Base-by-base conservation (phyloP, 2,888 invertebrate species). In the Drosophila antonietae region DNA sequence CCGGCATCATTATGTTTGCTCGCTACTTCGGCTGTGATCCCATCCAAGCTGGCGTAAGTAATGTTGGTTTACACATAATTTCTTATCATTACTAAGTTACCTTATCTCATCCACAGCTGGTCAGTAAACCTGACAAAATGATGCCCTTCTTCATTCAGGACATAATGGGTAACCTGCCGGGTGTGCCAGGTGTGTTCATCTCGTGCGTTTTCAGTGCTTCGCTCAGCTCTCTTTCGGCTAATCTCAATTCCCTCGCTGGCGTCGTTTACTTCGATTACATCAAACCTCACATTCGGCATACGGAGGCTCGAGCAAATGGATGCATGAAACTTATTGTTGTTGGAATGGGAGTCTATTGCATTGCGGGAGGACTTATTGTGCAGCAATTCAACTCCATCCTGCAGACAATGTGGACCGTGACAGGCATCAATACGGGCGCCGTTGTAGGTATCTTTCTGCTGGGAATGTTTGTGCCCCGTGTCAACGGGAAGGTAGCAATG, bases 391-490 rank as follows among this genome's bases (percentile, higher is more conserved):
- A 93, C 35, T 93, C 94, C 3, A 93, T 95, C 15, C 71, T 95
- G 35, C 94, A 94, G 91, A 91, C 93, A 3, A 88, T 93, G 10
- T 84, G 93, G 49, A 93, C 93, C 2, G 91, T 93, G 8, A 91
- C 93, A 49, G 94, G 94, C 23, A 92, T 94, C 23, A 93, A 93
- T 23, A 93, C 94, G 2, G 95, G 96, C 3, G 95, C 95, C 14
- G 94, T 95, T 3, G 94, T 95, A 69, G 96, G 95, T 0, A 93
- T 95, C 1, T 96, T 96, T 82, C 93, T 95, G 9, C 90, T 96
- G 46, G 96, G 96, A 28, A 95, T 96, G 94, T 93, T 96, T 75
- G 93, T 95, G 65, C 96, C 96, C 0, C 95, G 94, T 92, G 93
- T 94, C 3, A 95, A 94, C 88, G 93, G 90, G 8, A 91, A 90